Conservation (phyloP, 2,113 vertebrate genomes). For the Anguilla rostrata region DNA sequence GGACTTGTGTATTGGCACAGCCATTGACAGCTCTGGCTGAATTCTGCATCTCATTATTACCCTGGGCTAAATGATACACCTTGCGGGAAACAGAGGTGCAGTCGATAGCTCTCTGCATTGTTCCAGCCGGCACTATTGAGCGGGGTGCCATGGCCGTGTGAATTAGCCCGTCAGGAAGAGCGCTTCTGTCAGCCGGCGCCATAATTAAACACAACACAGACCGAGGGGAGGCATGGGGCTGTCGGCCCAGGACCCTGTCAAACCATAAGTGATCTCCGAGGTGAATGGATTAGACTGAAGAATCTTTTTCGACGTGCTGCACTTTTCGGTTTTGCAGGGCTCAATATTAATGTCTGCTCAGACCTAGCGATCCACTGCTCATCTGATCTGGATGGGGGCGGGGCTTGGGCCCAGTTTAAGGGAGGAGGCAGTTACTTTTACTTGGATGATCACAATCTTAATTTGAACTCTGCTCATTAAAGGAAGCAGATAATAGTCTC, state of each 20-base stretch:
- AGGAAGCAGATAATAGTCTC: not conserved
- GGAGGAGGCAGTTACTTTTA: not conserved
- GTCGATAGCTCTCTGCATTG: slow-evolving; percentile 87
- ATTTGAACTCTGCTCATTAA: not conserved
- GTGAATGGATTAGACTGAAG: slow-evolving; percentile 73
- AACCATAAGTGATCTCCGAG: slow-evolving; percentile 76
- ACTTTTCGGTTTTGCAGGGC: slow-evolving; percentile 69
- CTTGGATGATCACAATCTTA: not conserved
- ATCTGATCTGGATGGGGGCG: slow-evolving; percentile 18
- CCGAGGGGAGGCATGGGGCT: slow-evolving; percentile 74
- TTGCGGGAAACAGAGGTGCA: slow-evolving; percentile 85
- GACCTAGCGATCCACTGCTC: slow-evolving; percentile 21
- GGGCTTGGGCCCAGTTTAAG: slow-evolving; percentile 12
- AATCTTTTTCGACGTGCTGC: slow-evolving; percentile 71
- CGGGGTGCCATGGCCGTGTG: slow-evolving; percentile 75
- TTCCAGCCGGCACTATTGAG: slow-evolving; percentile 82
- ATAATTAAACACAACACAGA: slow-evolving; percentile 85
- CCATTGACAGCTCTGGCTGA: slow-evolving; percentile 95
- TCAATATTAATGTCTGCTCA: slow-evolving; percentile 16
- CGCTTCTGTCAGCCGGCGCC: slow-evolving; percentile 83
- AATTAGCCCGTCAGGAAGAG: slow-evolving; percentile 91
- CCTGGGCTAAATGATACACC: slow-evolving; percentile 94
- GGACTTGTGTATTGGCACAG: slow-evolving; percentile 88
- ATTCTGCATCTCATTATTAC: slow-evolving; percentile 96
- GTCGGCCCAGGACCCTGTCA: slow-evolving; percentile 75